These are phyloP conservation scores for Myiagra hebetior DNA, from an alignment of 2,113 vertebrate genomes.

Conservation along the genomic window DNA sequence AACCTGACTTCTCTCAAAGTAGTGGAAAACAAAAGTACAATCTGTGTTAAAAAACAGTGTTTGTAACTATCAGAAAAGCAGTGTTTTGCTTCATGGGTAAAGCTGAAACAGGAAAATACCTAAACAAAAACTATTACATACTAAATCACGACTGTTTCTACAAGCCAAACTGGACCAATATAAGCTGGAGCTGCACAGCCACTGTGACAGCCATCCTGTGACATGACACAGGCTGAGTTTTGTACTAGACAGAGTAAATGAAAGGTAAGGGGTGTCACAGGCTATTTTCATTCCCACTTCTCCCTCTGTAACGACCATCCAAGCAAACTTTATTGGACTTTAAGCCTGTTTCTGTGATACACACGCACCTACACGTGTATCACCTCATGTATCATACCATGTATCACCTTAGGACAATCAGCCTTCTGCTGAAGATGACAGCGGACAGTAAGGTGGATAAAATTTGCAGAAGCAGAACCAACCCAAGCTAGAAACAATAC, in stretches of 20 bases:
- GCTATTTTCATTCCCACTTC: neutral
- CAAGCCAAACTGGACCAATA: neutral
- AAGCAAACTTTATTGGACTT: neutral
- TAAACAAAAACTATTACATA: neutral
- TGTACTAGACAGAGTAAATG: neutral
- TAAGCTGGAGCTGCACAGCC: neutral
- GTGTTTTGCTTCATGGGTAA: neutral
- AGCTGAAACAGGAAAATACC: neutral
- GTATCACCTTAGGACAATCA: neutral
- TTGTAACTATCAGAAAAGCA: neutral
- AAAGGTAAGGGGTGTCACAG: neutral
- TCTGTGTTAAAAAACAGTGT: neutral
- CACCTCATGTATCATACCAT: too few relatives aligned
- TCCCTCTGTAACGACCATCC: neutral
- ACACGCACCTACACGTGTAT: rapidly evolving
- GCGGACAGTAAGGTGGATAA: neutral
- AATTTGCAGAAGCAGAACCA: neutral
- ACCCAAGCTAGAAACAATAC: neutral
- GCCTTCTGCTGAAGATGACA: neutral
- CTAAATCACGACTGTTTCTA: neutral
- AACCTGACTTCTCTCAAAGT: neutral
- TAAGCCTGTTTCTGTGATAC: neutral
- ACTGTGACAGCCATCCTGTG: rapidly evolving
- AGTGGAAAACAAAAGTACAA: neutral
- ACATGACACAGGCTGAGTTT: neutral